Evolutionary conservation across 2,888 invertebrate genomes (phyloP).

Genomic region (Ryuthela nishihirai): DNA sequence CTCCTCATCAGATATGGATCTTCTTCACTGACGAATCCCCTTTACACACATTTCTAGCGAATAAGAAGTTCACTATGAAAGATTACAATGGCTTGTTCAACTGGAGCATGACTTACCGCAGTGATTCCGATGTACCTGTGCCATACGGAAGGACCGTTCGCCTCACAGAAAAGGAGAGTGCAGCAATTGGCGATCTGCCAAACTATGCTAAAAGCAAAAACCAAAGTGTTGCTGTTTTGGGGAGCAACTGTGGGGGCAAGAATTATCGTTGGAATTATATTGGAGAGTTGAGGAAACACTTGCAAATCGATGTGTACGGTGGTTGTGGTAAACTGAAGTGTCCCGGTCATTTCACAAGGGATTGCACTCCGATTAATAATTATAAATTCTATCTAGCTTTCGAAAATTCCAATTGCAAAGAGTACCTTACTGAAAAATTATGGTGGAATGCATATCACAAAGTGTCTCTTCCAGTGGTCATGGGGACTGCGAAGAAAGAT

Average conservation of each 20-base stretch:
- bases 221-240: constrained; percentile 42
- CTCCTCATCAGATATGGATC: constrained; percentile 62
- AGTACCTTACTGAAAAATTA: constrained; percentile 67
- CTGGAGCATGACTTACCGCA: constrained; percentile 56
- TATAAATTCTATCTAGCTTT: constrained; percentile 68
- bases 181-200: neutral
- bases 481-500: constrained; percentile 57
- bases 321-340: constrained; percentile 55
- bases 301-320: constrained; percentile 48
- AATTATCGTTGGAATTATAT: constrained; percentile 46
- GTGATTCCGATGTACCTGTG: constrained; percentile 51
- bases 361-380: constrained; percentile 58
- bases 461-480: constrained; percentile 57
- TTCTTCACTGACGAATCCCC: constrained; percentile 68
- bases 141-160: constrained; percentile 49
- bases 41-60: constrained; percentile 57
- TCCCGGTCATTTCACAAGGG: constrained; percentile 60
- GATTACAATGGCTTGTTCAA: constrained; percentile 61
- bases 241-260: constrained; percentile 46
- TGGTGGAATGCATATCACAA: constrained; percentile 62
- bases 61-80: constrained; percentile 48
- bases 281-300: constrained; percentile 45
- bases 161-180: neutral
- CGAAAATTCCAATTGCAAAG: constrained; percentile 65
- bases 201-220: constrained; percentile 13